A percentile compares a stretch with the other conserved stretches of the same genome.
Evolutionary conservation across 1,140 invertebrate genomes (phyloP).

Genomic region (Nomia melanderi): DNA sequence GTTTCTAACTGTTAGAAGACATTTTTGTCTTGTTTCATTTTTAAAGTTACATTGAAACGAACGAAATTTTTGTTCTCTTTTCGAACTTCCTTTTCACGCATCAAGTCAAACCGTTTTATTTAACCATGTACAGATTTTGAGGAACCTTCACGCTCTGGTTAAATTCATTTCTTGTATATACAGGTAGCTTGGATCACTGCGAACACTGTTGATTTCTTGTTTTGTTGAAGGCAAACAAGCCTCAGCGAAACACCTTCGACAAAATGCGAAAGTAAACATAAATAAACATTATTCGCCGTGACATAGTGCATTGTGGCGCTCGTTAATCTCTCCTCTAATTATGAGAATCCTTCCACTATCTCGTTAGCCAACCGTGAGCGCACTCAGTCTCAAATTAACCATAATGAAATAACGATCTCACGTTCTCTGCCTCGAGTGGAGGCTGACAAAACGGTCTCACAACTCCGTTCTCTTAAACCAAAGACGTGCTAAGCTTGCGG

Average conservation of each 20-base stretch:
- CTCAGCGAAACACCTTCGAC: background rate
- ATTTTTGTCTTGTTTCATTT: too few relatives aligned
- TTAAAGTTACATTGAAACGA: too few relatives aligned
- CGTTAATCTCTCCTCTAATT: slow-evolving; percentile 75
- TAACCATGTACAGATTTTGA: too few relatives aligned
- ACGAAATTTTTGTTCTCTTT: too few relatives aligned
- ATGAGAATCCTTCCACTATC: slow-evolving; percentile 67
- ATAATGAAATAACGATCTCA: slow-evolving; percentile 76
- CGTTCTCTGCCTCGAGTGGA: slow-evolving; percentile 65
- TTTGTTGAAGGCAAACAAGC: too few relatives aligned
- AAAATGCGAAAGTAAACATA: slow-evolving; percentile 37
- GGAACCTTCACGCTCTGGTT: too few relatives aligned
- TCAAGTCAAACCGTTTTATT: too few relatives aligned
- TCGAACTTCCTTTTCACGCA: too few relatives aligned
- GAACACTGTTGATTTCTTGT: too few relatives aligned
- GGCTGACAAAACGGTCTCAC: slow-evolving; percentile 63
- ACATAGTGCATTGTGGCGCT: slow-evolving; percentile 46
- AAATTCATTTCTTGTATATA: too few relatives aligned
- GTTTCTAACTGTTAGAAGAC: too few relatives aligned
- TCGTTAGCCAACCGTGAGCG: slow-evolving; percentile 61
- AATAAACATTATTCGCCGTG: slow-evolving; percentile 63
- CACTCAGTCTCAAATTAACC: slow-evolving; percentile 73
- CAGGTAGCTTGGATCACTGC: too few relatives aligned
- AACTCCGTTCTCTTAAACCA: slow-evolving; percentile 59
- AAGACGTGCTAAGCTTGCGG: slow-evolving; percentile 38